Evolutionary conservation across 2,113 vertebrate species (phyloP), one percentile per base, ranked within the genome.

Genomic region (Paracanthobrama guichenoti): DNA sequence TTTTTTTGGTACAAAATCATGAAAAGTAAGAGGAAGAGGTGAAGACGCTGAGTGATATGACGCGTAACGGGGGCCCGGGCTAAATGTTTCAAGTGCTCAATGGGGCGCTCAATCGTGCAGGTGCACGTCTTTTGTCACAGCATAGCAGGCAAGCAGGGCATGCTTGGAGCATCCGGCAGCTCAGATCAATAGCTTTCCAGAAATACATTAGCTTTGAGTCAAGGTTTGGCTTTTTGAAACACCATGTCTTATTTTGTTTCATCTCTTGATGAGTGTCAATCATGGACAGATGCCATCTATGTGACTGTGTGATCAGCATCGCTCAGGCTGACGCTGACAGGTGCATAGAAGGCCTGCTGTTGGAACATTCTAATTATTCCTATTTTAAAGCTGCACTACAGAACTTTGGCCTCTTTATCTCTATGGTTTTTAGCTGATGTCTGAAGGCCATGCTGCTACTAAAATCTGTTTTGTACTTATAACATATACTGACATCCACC

Each of bases 81-180:
- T 71, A 57, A 81, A 81, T 69, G 79, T 57, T 81, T 81, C 66
- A 81, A 67, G 79, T 67, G 60, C 79, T 81, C 79, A 69, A 42
- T 71, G 48, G 48, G 20, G 48, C 12, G 64, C 28, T 16, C 28
- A 55, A 71, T 81, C 7, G 6, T 24, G 64, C 59, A 80, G 78
- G 60, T 80, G 78, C n/a, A 11, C 66, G 6, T 55, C 79, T 81
- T 69, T 81, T 71, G 79, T 71, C 64, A 55, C 53, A 57, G 75
- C 24, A 55, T 55, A 35, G 11, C 31, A 81, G 28, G 31, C 46
- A 71, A 69, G 79, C 22, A 28, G 64, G 60, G 46, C 79, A 22
- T 64, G 71, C 46, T 81, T 10, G 8, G 18, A 39, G 48, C 46
- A 48, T 67, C 78, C 42, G 22, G 16, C 16, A 18, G 78, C 60